Conservation (phyloP, 2,888 invertebrate genomes). For the Drosophila anomalata region DNA sequence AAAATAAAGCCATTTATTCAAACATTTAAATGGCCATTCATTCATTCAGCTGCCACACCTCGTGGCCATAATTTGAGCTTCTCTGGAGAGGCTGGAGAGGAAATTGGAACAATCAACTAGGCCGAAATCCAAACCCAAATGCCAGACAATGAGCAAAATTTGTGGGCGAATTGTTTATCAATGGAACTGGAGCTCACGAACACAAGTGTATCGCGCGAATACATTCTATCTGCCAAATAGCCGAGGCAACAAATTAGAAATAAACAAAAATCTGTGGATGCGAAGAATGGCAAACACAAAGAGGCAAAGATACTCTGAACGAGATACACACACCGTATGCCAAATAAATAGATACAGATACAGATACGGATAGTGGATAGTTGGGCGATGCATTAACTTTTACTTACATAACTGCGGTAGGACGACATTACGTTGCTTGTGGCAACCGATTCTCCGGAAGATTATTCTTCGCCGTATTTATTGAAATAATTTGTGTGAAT, state of each 20-base stretch:
- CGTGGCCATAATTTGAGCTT: conserved; percentile 15
- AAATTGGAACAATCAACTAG: conserved; percentile 41
- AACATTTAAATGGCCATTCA: conserved; percentile 6
- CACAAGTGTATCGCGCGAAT: conserved; percentile 17
- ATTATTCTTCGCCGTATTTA: conserved; percentile 4
- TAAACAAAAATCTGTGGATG: conserved; percentile 55
- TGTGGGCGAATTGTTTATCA: conserved; percentile 62
- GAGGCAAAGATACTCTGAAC: conserved; percentile 38
- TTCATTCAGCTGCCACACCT: conserved; percentile 41
- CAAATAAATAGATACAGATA: not conserved
- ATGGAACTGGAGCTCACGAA: conserved; percentile 62
- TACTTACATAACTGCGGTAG: conserved; percentile 84
- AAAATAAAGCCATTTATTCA: conserved; percentile 14
- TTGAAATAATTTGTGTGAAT: not conserved
- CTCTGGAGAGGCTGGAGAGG: conserved; percentile 17
- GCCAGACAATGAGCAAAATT: conserved; percentile 51
- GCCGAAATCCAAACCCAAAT: conserved; percentile 29
- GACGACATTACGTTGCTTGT: conserved; percentile 77
- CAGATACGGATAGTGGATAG: conserved; percentile 33
- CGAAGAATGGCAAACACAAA: conserved; percentile 50
- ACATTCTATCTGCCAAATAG: conserved; percentile 46
- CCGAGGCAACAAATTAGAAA: conserved; percentile 61
- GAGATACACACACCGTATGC: conserved; percentile 20
- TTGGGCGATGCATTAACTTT: conserved; percentile 58
- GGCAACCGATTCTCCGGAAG: conserved; percentile 37